Percentiles rank a stretch among this genome's conserved stretches.
phyloP scores from a whole-genome alignment of 2,888 invertebrate species.

The Oxytorus armatus region DNA sequence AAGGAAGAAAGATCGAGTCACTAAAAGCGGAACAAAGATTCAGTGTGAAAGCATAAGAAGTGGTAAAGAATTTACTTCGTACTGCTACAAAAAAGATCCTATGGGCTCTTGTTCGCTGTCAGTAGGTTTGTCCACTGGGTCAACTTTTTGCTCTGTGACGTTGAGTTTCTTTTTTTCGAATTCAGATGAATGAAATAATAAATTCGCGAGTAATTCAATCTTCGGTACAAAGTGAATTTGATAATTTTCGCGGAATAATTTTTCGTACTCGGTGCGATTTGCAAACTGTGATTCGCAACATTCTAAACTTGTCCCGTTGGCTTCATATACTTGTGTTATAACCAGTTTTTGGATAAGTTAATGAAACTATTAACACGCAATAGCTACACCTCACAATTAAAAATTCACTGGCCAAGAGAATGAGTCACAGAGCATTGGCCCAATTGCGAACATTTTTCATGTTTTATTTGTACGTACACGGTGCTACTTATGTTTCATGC shows the following conservation, averaged over 20 bases:
- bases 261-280: neutral
- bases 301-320: neutral
- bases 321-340: too few relatives aligned
- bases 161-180: neutral
- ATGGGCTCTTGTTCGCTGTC: conserved; percentile 15
- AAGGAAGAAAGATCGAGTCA: conserved; percentile 3
- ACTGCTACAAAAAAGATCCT: conserved; percentile 2
- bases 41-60: neutral
- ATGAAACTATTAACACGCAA: neutral
- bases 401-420: neutral
- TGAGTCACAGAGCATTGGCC: neutral
- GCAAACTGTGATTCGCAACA: neutral
- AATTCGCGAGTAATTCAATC: too few relatives aligned
- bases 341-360: neutral
- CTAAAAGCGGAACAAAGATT: conserved; percentile 22
- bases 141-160: conserved; percentile 12
- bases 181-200: too few relatives aligned
- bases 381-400: neutral
- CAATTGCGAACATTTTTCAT: neutral
- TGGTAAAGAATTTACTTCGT: conserved; percentile 11
- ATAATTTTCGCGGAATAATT: neutral
- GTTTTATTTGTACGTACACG: neutral
- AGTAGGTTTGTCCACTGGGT: neutral
- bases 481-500: neutral
- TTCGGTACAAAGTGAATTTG: neutral